Evolutionary conservation across 2,113 vertebrate genomes (phyloP).

Genomic region (Cryptomyrus ogoouensis): DNA sequence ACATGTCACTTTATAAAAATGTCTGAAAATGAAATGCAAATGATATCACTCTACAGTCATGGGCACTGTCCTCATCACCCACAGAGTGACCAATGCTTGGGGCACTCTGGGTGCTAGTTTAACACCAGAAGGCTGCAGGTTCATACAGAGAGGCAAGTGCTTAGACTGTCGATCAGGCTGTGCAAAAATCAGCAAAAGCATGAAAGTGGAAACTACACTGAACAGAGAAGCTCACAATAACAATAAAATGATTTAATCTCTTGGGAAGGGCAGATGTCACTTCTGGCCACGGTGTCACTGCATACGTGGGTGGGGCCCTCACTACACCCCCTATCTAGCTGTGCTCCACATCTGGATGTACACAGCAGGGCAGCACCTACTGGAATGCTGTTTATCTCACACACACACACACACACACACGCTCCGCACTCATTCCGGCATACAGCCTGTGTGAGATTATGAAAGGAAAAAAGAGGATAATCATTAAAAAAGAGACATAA

Average conservation of each 20-base stretch:
- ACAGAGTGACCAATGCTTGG: neutral
- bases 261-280: neutral
- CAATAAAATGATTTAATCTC: neutral
- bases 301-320: neutral
- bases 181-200: neutral
- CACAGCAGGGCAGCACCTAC: neutral
- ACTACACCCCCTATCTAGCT: neutral
- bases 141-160: neutral
- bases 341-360: neutral
- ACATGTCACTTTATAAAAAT: no score
- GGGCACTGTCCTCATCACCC: neutral
- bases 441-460: neutral
- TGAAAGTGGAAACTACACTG: neutral
- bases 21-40: neutral
- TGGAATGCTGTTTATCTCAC: neutral
- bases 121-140: neutral
- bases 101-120: no score
- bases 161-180: neutral
- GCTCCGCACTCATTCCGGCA: neutral
- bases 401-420: neutral
- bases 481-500: neutral
- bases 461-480: neutral
- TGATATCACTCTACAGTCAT: neutral
- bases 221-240: neutral
- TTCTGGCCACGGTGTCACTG: neutral